phyloP scores from a whole-genome alignment of 2,113 vertebrate genomes.

The Erinaceus europaeus region DNA sequence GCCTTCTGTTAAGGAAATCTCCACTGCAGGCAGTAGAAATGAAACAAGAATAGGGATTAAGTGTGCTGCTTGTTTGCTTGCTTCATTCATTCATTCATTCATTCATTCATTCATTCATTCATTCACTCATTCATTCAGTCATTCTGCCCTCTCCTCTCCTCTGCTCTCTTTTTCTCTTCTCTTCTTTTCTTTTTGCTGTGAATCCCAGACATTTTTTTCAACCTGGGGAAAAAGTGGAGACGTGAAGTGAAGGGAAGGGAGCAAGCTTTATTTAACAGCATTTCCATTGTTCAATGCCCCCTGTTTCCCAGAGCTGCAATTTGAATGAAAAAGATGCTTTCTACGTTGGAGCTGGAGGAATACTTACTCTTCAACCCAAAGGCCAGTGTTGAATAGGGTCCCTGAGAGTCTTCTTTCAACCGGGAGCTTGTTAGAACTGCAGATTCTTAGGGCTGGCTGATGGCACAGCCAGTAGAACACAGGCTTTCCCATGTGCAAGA shows the following conservation, averaged over 20 bases:
- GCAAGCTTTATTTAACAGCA: neutral
- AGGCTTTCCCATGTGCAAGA: too few relatives aligned
- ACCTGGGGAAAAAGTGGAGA: neutral
- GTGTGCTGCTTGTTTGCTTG: too few relatives aligned
- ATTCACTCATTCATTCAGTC: too few relatives aligned
- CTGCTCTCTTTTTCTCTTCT: too few relatives aligned
- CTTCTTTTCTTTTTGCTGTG: neutral
- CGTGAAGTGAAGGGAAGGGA: neutral
- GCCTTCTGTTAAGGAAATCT: slow-evolving; percentile 10
- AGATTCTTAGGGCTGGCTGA: too few relatives aligned
- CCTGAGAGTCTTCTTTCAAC: neutral
- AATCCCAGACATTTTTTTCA: slow-evolving; percentile 12
- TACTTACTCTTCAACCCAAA: neutral
- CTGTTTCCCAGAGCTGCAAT: neutral
- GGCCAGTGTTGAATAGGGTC: neutral
- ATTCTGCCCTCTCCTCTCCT: too few relatives aligned
- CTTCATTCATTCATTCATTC: too few relatives aligned
- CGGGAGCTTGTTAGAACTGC: neutral
- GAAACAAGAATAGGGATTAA: neutral
- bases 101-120: too few relatives aligned
- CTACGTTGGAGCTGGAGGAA: neutral
- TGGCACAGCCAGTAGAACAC: too few relatives aligned
- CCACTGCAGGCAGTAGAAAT: neutral
- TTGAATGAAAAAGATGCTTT: neutral
- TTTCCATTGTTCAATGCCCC: neutral